Percentiles rank a stretch among this genome's conserved stretches.
These are phyloP conservation scores for Cyprinodon diabolis DNA, from an alignment of 2,797 vertebrate species.

Conservation along the genomic window DNA sequence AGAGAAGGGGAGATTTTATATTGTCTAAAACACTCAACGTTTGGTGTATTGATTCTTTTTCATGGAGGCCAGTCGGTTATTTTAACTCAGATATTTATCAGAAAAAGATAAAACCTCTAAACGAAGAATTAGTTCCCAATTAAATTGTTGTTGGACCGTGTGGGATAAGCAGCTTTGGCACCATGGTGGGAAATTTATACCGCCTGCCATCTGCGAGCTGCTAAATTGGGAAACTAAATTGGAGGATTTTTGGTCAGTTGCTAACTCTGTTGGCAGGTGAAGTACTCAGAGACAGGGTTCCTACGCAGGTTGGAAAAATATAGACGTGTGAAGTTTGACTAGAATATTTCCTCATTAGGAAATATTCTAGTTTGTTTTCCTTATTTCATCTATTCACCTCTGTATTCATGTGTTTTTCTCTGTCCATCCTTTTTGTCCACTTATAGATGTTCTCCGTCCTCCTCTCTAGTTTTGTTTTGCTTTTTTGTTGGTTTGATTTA, in stretches of 20 bases:
- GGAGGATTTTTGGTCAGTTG: constrained; percentile 45
- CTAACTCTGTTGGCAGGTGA: constrained; percentile 38
- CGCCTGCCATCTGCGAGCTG: constrained; percentile 40
- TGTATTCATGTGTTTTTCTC: background rate
- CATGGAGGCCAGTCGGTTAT: constrained; percentile 56
- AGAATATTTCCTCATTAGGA: too few relatives aligned
- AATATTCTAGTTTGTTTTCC: too few relatives aligned
- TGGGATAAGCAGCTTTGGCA: constrained; percentile 54
- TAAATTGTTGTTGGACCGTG: constrained; percentile 52
- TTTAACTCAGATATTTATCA: constrained; percentile 63
- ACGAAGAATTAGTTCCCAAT: constrained; percentile 64
- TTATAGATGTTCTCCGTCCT: too few relatives aligned
- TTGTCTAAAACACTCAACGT: constrained; percentile 15
- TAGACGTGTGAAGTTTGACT: background rate
- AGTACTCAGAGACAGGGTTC: constrained; percentile 12
- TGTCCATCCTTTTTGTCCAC: background rate
- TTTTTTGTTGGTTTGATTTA: too few relatives aligned
- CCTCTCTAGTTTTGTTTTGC: too few relatives aligned
- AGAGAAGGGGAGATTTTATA: background rate
- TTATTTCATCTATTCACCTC: background rate
- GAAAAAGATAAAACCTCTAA: constrained; percentile 47
- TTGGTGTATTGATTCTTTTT: constrained; percentile 54
- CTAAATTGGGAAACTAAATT: constrained; percentile 55
- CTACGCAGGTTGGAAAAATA: background rate
- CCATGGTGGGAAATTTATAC: constrained; percentile 44